Evolutionary conservation across 2,113 vertebrate species (phyloP).

Genomic region (Accipiter virgatus): DNA sequence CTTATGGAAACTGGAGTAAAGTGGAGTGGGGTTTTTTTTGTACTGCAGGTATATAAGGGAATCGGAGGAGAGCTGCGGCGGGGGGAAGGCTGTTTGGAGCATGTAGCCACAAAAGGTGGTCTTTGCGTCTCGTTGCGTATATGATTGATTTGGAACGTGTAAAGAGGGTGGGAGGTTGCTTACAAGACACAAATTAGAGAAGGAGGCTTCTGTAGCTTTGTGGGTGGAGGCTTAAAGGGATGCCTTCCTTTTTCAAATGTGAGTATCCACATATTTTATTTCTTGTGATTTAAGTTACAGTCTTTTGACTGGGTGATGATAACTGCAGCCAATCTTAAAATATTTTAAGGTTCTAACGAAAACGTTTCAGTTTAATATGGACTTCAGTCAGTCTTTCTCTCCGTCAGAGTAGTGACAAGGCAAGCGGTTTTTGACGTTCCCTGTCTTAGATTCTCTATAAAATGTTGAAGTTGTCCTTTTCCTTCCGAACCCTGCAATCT

Average conservation of each 20-base stretch:
- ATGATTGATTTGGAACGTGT: background rate
- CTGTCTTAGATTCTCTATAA: background rate
- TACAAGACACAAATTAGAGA: background rate
- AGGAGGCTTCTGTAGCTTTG: constrained; percentile 23
- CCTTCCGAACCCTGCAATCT: background rate
- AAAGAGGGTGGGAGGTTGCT: constrained; percentile 31
- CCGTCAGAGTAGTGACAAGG: background rate
- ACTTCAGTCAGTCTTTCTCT: background rate
- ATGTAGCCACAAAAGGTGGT: background rate
- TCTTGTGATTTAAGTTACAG: background rate
- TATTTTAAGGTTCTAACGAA: background rate
- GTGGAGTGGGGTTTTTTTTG: background rate
- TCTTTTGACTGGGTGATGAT: background rate
- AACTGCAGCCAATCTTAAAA: background rate
- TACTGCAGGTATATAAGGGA: background rate
- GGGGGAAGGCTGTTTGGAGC: background rate
- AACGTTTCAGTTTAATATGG: background rate
- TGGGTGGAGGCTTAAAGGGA: constrained; percentile 34
- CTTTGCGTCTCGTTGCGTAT: background rate
- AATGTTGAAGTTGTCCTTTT: constrained; percentile 26
- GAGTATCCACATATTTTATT: background rate
- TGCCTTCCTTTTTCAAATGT: constrained; percentile 12
- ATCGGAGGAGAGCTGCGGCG: background rate
- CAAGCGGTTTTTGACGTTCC: background rate
- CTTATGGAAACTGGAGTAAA: constrained; percentile 24